These are phyloP conservation scores for Pteruthius melanotis DNA, from an alignment of 2,113 vertebrate genomes.

Conservation along the genomic window DNA sequence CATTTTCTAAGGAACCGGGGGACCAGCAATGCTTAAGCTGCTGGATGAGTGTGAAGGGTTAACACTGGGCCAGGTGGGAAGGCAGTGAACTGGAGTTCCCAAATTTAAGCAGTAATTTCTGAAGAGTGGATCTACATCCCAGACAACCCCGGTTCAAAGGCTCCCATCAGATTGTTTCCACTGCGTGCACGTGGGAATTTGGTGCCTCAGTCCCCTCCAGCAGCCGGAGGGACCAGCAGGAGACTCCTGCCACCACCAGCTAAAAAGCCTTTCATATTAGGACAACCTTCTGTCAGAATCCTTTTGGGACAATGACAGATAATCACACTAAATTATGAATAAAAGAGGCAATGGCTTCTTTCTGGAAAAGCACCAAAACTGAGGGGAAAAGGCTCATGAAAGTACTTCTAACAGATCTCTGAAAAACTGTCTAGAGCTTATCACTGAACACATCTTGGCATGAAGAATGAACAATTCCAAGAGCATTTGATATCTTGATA, in stretches of 20 bases:
- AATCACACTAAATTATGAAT: background rate
- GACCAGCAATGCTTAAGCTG: background rate
- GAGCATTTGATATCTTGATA: background rate
- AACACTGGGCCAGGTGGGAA: background rate
- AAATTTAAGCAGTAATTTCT: background rate
- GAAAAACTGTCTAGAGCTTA: background rate
- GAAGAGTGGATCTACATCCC: background rate
- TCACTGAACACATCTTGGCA: background rate
- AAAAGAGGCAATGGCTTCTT: background rate
- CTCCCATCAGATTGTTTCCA: background rate
- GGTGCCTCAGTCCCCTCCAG: background rate
- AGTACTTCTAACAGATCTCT: background rate
- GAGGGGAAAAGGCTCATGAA: background rate
- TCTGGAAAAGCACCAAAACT: constrained; percentile 4
- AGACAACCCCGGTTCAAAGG: rapidly evolving
- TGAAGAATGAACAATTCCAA: background rate
- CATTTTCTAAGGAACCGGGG: rapidly evolving
- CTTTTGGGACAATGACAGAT: background rate
- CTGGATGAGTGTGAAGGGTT: rapidly evolving
- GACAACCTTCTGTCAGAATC: background rate
- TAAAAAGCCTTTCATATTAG: background rate
- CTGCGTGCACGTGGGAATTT: rapidly evolving
- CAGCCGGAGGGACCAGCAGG: background rate
- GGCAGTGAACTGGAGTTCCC: background rate
- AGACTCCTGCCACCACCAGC: background rate